phyloP scores from a whole-genome alignment of 1,140 invertebrate species.

The Drosophila kepulauana region DNA sequence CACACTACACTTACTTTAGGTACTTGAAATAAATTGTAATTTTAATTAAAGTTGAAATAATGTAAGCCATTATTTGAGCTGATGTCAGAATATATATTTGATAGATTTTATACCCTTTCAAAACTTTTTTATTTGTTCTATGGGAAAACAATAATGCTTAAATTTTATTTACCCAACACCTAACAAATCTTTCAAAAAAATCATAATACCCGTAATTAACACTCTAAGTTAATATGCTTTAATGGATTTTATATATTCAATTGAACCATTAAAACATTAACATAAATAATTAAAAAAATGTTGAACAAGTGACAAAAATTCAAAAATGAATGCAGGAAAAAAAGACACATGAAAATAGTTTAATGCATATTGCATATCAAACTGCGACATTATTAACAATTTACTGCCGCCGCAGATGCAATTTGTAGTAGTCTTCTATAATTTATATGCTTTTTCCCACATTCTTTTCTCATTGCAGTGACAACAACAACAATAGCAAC shows the following conservation, averaged over 20 bases:
- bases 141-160: too few species aligned
- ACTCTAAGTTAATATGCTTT: slow-evolving; percentile 1
- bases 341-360: not conserved
- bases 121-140: too few species aligned
- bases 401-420: slow-evolving; percentile 53
- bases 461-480: slow-evolving; percentile 61
- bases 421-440: slow-evolving; percentile 51
- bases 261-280: slow-evolving; percentile 68
- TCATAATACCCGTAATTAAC: not conserved
- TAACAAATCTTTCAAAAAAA: not conserved
- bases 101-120: too few species aligned
- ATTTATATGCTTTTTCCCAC: slow-evolving; percentile 57
- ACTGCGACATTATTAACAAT: slow-evolving; percentile 71
- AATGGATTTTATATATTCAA: slow-evolving; percentile 16
- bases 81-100: too few species aligned
- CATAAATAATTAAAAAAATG: slow-evolving; percentile 70
- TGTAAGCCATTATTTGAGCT: too few species aligned
- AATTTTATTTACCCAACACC: not conserved
- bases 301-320: slow-evolving; percentile 19
- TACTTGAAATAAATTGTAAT: too few species aligned
- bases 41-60: too few species aligned
- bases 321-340: slow-evolving; percentile 18
- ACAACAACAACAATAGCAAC: slow-evolving; percentile 37
- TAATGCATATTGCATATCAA: slow-evolving; percentile 71
- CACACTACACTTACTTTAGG: not conserved